Evolutionary conservation across 1,140 invertebrate genomes (phyloP).

Genomic region (Drosophila hydei): DNA sequence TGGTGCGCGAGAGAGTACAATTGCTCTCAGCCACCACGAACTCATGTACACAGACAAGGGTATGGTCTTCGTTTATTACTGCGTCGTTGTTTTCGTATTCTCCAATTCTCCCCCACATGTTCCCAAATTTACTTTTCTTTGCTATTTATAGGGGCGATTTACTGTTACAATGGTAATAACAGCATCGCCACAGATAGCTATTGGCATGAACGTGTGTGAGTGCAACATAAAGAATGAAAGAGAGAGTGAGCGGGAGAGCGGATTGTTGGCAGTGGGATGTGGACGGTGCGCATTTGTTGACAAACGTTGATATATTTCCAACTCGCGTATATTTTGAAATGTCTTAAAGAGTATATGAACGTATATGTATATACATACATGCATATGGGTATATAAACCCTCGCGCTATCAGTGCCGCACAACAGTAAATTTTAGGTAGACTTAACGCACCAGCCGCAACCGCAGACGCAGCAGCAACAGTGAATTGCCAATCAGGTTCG

Average conservation of each 20-base stretch:
- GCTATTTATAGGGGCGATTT: conserved; percentile 69
- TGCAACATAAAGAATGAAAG: background rate
- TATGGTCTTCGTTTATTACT: conserved; percentile 23
- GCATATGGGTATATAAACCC: conserved; percentile 11
- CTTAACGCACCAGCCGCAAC: conserved; percentile 1
- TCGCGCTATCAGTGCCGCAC: conserved; percentile 59
- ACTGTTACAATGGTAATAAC: conserved; percentile 43
- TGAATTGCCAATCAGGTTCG: conserved; percentile 32
- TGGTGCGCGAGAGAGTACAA: background rate
- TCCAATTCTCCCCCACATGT: conserved; percentile 47
- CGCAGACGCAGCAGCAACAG: background rate
- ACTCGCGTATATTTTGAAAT: conserved; percentile 19
- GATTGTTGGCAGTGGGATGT: conserved; percentile 8
- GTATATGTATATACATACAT: background rate
- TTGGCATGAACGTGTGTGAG: conserved; percentile 4
- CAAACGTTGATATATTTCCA: conserved; percentile 17
- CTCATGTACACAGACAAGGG: conserved; percentile 5
- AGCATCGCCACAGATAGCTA: conserved; percentile 18
- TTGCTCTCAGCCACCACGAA: conserved; percentile 17
- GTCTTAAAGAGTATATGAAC: background rate
- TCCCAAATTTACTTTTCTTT: conserved; percentile 65
- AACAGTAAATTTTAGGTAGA: conserved; percentile 55
- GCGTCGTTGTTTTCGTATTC: conserved; percentile 43
- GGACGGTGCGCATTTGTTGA: conserved; percentile 33
- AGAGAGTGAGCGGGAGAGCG: conserved; percentile 1